Evolutionary conservation across 2,888 invertebrate species (phyloP).

Genomic region (Chloroclystis v-ata): DNA sequence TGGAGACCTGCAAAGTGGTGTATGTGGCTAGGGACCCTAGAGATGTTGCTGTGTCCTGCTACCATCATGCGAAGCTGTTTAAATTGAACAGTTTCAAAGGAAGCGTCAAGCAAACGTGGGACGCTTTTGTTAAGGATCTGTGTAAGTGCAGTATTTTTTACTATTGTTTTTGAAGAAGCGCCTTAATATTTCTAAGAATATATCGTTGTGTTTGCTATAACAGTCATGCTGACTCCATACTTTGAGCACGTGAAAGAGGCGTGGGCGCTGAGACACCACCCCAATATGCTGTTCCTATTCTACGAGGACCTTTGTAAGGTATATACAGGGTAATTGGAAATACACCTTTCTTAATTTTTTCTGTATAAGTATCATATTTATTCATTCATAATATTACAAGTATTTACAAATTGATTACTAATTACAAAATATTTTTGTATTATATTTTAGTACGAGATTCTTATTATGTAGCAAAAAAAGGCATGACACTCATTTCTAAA

Average conservation of each 20-base stretch:
- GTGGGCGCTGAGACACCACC: conserved; percentile 77
- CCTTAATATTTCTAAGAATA: too few species aligned
- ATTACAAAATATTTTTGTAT: too few species aligned
- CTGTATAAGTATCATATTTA: too few species aligned
- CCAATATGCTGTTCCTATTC: conserved; percentile 83
- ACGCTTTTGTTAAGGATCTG: conserved; percentile 77
- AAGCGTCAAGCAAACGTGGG: conserved; percentile 80
- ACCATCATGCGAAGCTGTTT: conserved; percentile 78
- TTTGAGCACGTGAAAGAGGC: conserved; percentile 86
- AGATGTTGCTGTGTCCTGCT: conserved; percentile 87
- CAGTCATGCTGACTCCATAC: conserved; percentile 75
- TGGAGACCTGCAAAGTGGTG: conserved; percentile 76
- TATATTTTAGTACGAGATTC: too few species aligned
- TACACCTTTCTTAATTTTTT: too few species aligned
- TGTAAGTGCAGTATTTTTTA: conserved; percentile 59
- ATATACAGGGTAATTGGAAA: too few species aligned
- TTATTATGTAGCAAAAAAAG: too few species aligned
- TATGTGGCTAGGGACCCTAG: conserved; percentile 89
- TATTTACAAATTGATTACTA: too few species aligned
- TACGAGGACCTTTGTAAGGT: conserved; percentile 85
- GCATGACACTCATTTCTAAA: too few species aligned
- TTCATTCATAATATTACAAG: too few species aligned
- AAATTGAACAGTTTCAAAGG: conserved; percentile 74
- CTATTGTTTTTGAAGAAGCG: too few species aligned
- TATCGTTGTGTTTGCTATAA: too few species aligned